Evolutionary conservation across 1,140 invertebrate genomes (phyloP).

Genomic region (Lordiphosa stackelbergi): DNA sequence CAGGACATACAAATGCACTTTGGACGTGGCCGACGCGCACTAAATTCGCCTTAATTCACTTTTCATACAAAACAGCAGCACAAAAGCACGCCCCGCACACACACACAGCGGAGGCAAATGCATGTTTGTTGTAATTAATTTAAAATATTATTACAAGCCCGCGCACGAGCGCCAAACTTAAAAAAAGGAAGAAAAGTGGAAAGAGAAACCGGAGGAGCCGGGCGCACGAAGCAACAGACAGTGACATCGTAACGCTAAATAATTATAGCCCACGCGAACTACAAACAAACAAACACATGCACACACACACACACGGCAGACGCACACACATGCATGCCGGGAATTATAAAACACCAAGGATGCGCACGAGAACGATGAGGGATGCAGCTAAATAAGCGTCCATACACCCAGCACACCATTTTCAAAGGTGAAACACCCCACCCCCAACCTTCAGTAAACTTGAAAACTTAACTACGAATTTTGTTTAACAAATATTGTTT

Average conservation of each 20-base stretch:
- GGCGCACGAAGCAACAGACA: constrained; percentile 23
- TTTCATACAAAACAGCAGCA: constrained; percentile 73
- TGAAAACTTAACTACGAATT: no score
- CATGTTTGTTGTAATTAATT: constrained; percentile 75
- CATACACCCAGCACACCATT: background rate
- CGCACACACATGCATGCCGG: constrained; percentile 9
- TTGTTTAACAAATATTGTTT: background rate
- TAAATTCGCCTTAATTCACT: constrained; percentile 75
- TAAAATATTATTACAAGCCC: constrained; percentile 75
- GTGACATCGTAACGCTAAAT: constrained; percentile 69
- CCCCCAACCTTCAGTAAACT: no score
- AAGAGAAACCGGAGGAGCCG: constrained; percentile 26
- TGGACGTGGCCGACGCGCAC: constrained; percentile 68
- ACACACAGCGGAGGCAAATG: constrained; percentile 34
- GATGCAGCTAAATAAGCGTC: constrained; percentile 40
- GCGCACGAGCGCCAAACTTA: constrained; percentile 71
- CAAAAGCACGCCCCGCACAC: constrained; percentile 64
- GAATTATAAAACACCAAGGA: constrained; percentile 12
- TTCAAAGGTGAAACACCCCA: no score
- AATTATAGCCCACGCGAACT: constrained; percentile 72
- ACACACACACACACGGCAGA: background rate
- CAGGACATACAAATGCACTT: constrained; percentile 70
- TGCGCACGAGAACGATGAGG: constrained; percentile 12
- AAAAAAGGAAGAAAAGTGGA: constrained; percentile 41
- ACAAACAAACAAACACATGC: constrained; percentile 50